Evolutionary conservation across 1,140 invertebrate genomes (phyloP).

Genomic region (Muscidifurax raptorellus): DNA sequence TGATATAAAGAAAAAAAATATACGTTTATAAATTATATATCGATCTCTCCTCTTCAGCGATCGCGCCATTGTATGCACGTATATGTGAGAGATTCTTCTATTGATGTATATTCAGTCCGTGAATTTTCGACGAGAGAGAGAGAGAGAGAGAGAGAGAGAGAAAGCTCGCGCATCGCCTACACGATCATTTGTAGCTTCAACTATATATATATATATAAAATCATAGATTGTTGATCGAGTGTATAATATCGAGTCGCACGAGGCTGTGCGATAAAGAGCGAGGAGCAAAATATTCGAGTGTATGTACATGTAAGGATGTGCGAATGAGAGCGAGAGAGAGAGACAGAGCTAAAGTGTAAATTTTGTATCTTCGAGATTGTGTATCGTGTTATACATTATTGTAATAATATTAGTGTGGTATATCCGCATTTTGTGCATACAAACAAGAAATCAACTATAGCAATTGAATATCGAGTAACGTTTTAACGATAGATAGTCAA

Average conservation of each 20-base stretch:
- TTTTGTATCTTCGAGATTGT: conserved; percentile 59
- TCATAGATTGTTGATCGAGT: neutral
- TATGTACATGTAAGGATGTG: neutral
- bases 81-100: neutral
- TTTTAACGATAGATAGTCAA: conserved; percentile 66
- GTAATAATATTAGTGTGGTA: conserved; percentile 59
- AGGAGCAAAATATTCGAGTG: neutral
- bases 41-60: conserved; percentile 40
- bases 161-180: neutral
- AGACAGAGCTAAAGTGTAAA: conserved; percentile 30
- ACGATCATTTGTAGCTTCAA: conserved; percentile 21
- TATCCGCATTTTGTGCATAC: conserved; percentile 64
- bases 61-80: conserved; percentile 32
- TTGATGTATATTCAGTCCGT: conserved; percentile 17
- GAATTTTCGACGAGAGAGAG: neutral
- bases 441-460: conserved; percentile 60
- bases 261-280: neutral
- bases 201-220: too few species aligned
- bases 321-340: conserved; percentile 53
- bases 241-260: conserved; percentile 3
- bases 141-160: neutral
- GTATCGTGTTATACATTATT: conserved; percentile 66
- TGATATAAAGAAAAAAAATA: conserved; percentile 40
- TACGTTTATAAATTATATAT: conserved; percentile 50
- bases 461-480: conserved; percentile 57